Base-by-base conservation (phyloP, 2,797 vertebrate species). In the Cirrhinus mrigala region DNA sequence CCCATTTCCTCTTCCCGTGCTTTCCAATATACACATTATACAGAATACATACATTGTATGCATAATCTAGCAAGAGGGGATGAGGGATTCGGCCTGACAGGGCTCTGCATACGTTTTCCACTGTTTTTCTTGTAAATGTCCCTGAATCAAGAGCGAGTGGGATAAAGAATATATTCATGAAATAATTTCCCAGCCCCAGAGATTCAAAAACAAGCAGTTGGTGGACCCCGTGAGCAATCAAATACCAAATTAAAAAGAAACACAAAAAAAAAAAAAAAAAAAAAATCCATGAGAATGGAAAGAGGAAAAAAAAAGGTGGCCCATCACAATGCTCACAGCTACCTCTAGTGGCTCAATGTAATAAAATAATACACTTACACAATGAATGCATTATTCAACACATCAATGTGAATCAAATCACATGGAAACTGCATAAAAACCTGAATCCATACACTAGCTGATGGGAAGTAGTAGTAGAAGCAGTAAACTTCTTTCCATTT, bases 291-390 rank as follows among this genome's bases (percentile, higher is more conserved):
- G 52, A 79, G 69, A 83, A 82, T 56, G 86, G 89, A 82, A 84
- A 76, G 66, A 89, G 89, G n/a, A n/a, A 37, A 40, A 24, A 74
- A 56, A 69, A 76, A 64, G 54, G 33, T 73, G 16, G 52, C 27
- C 56, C 20, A 91, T 87, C 10, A 14, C 68, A 89, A 91, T 91
- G 92, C 71, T 83, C 81, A 93, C 91, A 94, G 93, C 92, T 60
- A 27, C 93, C 93, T 94, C 95, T 95, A 90, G 92, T 94, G 95
- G 94, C 22, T 50, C 56, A 46, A 79, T 83, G 85, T 82, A 89
- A 88, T 68, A 71, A 82, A 69, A 82, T 83, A 85, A 81, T 29
- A 64, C 37, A 33, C 60, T 33, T 10, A 73, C 56, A 85, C 54
- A 79, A 82, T 64, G 37, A 37, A 71, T 16, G 48, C 44, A 62